These are phyloP conservation scores for Tipula unca DNA, from an alignment of 2,888 invertebrate species.

Conservation along the genomic window DNA sequence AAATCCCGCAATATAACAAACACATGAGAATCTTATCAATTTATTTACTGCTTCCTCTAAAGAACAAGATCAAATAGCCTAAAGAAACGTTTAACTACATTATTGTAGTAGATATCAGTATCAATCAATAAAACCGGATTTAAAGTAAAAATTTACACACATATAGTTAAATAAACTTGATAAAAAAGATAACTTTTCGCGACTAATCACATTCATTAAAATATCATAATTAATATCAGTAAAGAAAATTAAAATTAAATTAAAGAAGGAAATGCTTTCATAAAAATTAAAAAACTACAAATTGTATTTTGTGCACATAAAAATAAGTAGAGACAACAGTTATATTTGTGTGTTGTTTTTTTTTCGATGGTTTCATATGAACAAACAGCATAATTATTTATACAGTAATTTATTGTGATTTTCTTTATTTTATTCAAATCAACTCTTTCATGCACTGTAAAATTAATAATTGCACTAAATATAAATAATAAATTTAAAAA, in stretches of 20 bases:
- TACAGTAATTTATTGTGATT: background rate
- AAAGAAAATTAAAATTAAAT: background rate
- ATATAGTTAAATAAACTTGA: background rate
- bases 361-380: background rate
- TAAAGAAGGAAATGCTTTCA: background rate
- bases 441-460: background rate
- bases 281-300: background rate
- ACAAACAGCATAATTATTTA: conserved; percentile 8
- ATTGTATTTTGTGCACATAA: background rate
- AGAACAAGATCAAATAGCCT: background rate
- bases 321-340: background rate
- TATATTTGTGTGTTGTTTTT: background rate
- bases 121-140: background rate
- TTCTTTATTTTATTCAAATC: background rate
- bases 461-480: background rate
- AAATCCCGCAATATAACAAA: background rate
- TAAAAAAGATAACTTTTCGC: background rate
- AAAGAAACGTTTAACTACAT: background rate
- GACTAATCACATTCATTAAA: background rate
- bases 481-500: background rate
- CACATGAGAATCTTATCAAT: background rate
- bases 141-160: background rate
- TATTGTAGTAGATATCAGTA: background rate
- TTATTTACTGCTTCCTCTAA: background rate
- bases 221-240: background rate